Conservation (phyloP, 2,888 invertebrate genomes). For the Nomada fucata region DNA sequence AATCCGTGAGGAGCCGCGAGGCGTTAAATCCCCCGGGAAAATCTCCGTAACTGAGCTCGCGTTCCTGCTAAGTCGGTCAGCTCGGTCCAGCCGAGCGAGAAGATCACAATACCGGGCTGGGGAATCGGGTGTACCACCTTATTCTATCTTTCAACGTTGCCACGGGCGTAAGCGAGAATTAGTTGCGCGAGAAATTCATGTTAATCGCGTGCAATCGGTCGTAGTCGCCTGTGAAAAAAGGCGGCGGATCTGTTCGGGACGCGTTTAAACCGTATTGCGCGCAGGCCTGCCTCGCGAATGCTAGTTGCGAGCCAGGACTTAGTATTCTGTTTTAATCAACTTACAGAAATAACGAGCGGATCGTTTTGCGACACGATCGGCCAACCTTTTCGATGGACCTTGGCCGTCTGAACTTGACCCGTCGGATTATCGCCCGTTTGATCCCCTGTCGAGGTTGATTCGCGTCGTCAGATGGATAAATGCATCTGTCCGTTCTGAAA, state of each 20-base stretch:
- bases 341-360: neutral
- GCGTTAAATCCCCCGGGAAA: slow-evolving; percentile 82
- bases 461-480: too few species aligned
- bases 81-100: slow-evolving; percentile 76
- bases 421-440: too few species aligned
- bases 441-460: too few species aligned
- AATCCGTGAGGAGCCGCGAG: slow-evolving; percentile 76
- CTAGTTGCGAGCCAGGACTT: too few species aligned
- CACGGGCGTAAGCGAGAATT: slow-evolving; percentile 68
- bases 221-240: slow-evolving; percentile 57
- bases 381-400: neutral
- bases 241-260: slow-evolving; percentile 65
- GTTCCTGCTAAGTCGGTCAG: slow-evolving; percentile 79
- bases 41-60: slow-evolving; percentile 73
- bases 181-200: slow-evolving; percentile 74
- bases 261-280: neutral
- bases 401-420: too few species aligned
- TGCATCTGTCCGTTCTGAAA: too few species aligned
- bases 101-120: slow-evolving; percentile 72
- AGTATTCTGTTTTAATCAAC: neutral
- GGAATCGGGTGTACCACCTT: slow-evolving; percentile 50
- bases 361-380: neutral
- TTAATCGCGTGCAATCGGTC: slow-evolving; percentile 71
- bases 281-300: too few species aligned
- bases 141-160: slow-evolving; percentile 28